phyloP scores from a whole-genome alignment of 35 echinoderm and acorn worm genomes.

The Heliocidaris tuberculata region DNA sequence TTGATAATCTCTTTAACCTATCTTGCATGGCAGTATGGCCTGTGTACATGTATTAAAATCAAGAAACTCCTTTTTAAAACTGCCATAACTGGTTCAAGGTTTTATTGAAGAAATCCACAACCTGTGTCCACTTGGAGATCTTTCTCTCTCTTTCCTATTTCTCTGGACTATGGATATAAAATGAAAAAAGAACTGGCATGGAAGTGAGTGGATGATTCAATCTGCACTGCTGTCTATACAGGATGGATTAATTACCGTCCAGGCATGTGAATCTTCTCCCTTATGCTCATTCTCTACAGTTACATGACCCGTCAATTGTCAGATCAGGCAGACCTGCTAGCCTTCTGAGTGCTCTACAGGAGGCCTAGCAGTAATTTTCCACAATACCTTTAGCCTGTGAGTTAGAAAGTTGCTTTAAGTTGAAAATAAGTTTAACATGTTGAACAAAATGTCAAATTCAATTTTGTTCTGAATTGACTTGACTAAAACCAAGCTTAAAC shows the following conservation, averaged over 20 bases:
- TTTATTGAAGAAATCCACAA: conserved; percentile 12
- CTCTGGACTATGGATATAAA: background rate
- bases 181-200: background rate
- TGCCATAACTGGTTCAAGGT: background rate
- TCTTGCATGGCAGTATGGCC: too few relatives aligned
- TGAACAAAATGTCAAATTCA: background rate
- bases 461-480: too few relatives aligned
- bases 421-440: background rate
- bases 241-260: conserved; percentile 45
- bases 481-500: too few relatives aligned
- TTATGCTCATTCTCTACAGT: conserved; percentile 1
- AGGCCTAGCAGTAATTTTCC: background rate
- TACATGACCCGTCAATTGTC: conserved; percentile 7
- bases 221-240: conserved; percentile 11
- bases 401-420: too few relatives aligned
- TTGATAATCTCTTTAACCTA: too few relatives aligned
- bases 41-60: too few relatives aligned
- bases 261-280: conserved; percentile 17
- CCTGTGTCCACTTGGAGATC: background rate
- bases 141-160: background rate
- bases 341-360: background rate
- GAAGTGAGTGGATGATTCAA: conserved; percentile 36
- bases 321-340: background rate
- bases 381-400: background rate
- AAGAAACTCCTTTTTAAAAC: too few relatives aligned